phyloP scores from a whole-genome alignment of 2,113 vertebrate species.

The Lampris megalopsis region DNA sequence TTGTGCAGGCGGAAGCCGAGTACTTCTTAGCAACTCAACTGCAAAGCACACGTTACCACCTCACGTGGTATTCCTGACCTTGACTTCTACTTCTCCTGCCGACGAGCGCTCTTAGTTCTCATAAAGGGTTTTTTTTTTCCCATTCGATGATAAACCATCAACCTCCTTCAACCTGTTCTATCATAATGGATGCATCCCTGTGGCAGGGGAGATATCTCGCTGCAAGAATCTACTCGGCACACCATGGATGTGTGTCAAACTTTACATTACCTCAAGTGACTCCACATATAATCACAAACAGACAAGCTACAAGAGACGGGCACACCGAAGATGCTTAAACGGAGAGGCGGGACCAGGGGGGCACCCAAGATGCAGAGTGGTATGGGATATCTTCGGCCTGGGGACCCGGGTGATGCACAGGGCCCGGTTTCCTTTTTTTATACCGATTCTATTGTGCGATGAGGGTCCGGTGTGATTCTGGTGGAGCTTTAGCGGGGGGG shows the following conservation, averaged over 20 bases:
- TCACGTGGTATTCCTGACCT: not conserved
- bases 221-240: not conserved
- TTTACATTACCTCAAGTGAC: not conserved
- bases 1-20: not conserved
- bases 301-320: not conserved
- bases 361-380: no score
- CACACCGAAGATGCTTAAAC: no score
- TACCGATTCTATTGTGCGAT: no score
- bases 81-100: not conserved
- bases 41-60: not conserved
- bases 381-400: no score
- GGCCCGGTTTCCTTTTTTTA: no score
- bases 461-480: no score
- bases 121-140: no score
- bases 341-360: no score
- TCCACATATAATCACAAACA: not conserved
- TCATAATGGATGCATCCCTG: not conserved
- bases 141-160: not conserved
- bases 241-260: not conserved
- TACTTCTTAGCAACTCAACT: not conserved
- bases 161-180: slow-evolving; percentile 1
- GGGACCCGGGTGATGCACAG: no score
- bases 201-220: not conserved
- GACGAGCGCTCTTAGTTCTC: not conserved
- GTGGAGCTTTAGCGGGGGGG: no score